Percentiles rank a stretch among this genome's conserved stretches.
These are phyloP conservation scores for Poecile montanus DNA, from an alignment of 2,797 vertebrate genomes.

Conservation along the genomic window DNA sequence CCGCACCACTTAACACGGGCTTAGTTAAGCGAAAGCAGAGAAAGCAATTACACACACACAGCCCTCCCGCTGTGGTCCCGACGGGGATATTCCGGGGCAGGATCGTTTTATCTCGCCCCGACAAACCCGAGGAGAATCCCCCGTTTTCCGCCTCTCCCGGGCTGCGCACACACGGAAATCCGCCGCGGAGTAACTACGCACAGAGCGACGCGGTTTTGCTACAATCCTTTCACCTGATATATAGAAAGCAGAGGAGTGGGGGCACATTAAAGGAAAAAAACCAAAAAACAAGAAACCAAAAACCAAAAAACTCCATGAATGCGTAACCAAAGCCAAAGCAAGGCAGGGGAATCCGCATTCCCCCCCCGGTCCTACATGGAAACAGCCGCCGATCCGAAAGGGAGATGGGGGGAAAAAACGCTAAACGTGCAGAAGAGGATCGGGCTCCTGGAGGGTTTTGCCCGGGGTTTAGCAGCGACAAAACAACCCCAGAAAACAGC, in stretches of 20 bases:
- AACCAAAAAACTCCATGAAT: not conserved
- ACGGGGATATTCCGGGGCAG: not conserved
- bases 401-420: rapidly evolving
- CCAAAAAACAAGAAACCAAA: not conserved
- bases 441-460: not conserved
- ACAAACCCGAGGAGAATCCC: not conserved
- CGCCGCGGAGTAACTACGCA: not conserved
- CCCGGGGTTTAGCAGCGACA: not conserved
- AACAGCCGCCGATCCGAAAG: not conserved
- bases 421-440: not conserved
- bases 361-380: not conserved
- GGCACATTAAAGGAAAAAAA: not conserved
- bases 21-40: not conserved
- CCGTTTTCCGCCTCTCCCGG: not conserved
- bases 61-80: not conserved
- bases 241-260: not conserved
- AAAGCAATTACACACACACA: not conserved
- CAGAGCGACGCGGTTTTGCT: not conserved
- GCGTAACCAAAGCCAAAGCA: not conserved
- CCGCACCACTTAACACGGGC: not conserved
- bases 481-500: not conserved
- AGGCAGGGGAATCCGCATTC: not conserved
- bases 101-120: not conserved
- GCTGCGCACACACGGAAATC: not conserved
- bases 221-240: not conserved